Conservation (phyloP, 1,140 invertebrate genomes). For the Liolophura sinensis region DNA sequence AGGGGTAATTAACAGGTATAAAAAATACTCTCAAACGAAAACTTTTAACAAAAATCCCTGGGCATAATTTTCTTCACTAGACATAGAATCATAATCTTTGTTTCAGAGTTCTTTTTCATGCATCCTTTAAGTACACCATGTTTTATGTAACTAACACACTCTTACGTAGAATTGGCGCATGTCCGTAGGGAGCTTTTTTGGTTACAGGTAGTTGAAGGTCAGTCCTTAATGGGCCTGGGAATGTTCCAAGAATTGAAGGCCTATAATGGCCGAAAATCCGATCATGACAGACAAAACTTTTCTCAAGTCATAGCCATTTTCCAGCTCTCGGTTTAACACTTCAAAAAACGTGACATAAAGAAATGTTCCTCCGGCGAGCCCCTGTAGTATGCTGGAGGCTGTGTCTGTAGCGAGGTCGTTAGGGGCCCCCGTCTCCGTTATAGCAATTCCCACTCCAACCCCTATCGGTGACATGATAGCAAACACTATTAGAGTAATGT, state of each 20-base stretch:
- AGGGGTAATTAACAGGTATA: no score
- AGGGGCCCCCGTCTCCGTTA: slow-evolving; percentile 57
- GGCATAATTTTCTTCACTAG: no score
- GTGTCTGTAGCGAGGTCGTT: slow-evolving; percentile 53
- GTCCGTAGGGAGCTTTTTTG: no score
- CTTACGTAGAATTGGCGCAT: no score
- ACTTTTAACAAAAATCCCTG: no score
- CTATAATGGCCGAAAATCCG: slow-evolving; percentile 46
- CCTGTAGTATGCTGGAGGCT: slow-evolving; percentile 65
- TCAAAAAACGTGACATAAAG: slow-evolving; percentile 92
- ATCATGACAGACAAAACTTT: slow-evolving; percentile 50
- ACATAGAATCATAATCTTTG: no score
- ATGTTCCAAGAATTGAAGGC: slow-evolving; percentile 18
- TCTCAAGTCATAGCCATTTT: slow-evolving; percentile 44
- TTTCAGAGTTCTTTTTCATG: no score
- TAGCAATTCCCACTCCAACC: slow-evolving; percentile 66
- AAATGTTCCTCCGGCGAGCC: slow-evolving; percentile 84
- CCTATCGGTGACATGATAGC: slow-evolving; percentile 71
- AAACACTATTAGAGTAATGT: slow-evolving; percentile 60
- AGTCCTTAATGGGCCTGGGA: no score
- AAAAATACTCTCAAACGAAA: no score
- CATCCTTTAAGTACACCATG: no score
- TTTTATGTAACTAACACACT: no score
- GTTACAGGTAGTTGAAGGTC: no score
- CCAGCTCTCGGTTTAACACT: slow-evolving; percentile 71